Conservation (phyloP, 2,113 vertebrate species). For the Coregonus clupeaformis region DNA sequence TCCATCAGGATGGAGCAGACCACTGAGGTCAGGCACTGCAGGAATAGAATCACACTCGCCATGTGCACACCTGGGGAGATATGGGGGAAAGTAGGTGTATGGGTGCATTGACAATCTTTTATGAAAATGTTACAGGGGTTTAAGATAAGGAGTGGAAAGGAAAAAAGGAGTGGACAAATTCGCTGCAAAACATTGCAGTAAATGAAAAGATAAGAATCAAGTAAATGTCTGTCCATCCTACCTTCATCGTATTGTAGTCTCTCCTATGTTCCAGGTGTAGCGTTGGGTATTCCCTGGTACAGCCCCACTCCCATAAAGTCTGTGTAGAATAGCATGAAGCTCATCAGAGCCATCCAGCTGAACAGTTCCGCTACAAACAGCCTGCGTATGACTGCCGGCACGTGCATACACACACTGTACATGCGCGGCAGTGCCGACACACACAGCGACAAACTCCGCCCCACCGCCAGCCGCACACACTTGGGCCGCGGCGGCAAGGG, state of each 20-base stretch:
- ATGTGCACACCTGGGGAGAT: constrained; percentile 78
- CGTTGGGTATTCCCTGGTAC: constrained; percentile 80
- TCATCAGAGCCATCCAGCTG: constrained; percentile 90
- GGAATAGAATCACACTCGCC: constrained; percentile 86
- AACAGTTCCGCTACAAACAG: constrained; percentile 84
- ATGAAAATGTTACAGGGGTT: too few relatives aligned
- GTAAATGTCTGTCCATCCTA: constrained; percentile 31
- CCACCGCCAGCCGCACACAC: constrained; percentile 16
- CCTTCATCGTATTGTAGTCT: constrained; percentile 84
- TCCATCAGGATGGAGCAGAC: constrained; percentile 83
- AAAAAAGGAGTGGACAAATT: not conserved
- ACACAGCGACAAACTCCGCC: constrained; percentile 37
- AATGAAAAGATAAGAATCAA: not conserved
- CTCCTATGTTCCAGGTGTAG: constrained; percentile 75
- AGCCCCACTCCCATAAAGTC: constrained; percentile 86
- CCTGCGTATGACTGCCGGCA: constrained; percentile 75
- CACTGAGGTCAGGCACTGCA: constrained; percentile 83
- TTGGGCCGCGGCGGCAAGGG: not conserved
- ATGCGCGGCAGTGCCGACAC: constrained; percentile 66
- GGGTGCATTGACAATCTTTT: too few relatives aligned
- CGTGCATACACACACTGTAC: constrained; percentile 70
- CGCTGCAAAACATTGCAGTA: not conserved
- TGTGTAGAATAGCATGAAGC: constrained; percentile 85
- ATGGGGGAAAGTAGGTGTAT: too few relatives aligned
- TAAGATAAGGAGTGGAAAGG: not conserved